These are phyloP conservation scores for Hanleya hanleyi DNA, from an alignment of 2,888 invertebrate genomes.

Conservation along the genomic window DNA sequence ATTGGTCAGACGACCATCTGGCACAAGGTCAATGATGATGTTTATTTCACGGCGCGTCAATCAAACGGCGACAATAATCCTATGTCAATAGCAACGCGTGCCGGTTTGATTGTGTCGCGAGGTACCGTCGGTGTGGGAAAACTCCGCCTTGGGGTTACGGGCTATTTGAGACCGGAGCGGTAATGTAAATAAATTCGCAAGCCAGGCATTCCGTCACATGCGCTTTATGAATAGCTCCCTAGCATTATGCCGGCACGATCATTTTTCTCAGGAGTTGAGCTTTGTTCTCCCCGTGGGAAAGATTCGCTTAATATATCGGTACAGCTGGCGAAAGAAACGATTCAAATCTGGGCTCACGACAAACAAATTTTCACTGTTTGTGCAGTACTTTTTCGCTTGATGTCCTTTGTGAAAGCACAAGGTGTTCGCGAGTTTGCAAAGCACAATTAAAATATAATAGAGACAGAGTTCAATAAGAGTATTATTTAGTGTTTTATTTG, in stretches of 20 bases:
- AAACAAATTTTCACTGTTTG: not conserved
- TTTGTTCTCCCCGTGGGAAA: not conserved
- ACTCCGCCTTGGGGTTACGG: not conserved
- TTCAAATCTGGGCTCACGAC: not conserved
- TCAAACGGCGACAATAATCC: conserved; percentile 1
- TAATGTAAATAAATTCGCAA: not conserved
- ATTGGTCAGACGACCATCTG: not conserved
- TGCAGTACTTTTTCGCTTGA: not conserved
- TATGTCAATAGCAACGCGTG: conserved; percentile 7
- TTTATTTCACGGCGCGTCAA: conserved; percentile 10
- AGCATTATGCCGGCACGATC: not conserved
- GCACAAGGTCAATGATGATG: conserved; percentile 4
- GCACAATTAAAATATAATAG: too few relatives aligned
- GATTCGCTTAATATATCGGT: not conserved
- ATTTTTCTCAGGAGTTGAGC: not conserved
- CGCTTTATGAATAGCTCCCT: not conserved
- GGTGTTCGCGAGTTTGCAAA: too few relatives aligned
- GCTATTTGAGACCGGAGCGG: not conserved
- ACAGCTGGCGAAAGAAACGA: not conserved
- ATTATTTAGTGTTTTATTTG: too few relatives aligned
- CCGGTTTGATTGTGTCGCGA: not conserved
- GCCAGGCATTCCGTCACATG: not conserved
- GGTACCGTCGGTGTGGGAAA: not conserved
- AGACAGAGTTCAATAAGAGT: too few relatives aligned
- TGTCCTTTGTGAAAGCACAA: not conserved